Conservation (phyloP, 2,888 invertebrate species). For the Argyresthia goedartella region DNA sequence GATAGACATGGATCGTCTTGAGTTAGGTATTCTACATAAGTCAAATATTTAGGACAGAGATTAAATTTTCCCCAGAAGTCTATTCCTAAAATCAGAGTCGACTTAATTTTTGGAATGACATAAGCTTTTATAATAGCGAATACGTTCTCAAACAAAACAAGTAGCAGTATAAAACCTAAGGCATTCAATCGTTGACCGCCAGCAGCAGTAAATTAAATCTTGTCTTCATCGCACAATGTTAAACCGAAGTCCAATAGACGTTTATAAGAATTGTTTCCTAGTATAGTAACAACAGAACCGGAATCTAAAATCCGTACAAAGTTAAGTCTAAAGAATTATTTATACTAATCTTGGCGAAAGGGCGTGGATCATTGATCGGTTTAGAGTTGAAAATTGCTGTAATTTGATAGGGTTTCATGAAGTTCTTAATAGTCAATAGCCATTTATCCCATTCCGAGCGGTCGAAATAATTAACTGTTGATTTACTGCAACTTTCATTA, state of each 20-base stretch:
- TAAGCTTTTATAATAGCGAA: slow-evolving; percentile 10
- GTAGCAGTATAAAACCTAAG: slow-evolving; percentile 8
- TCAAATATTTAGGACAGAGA: slow-evolving; percentile 8
- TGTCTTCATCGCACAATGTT: background rate
- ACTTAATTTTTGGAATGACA: slow-evolving; percentile 10
- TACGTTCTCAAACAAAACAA: slow-evolving; percentile 9
- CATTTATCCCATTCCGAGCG: background rate
- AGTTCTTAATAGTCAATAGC: background rate
- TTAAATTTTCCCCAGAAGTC: slow-evolving; percentile 14
- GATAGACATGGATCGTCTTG: background rate
- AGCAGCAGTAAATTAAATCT: slow-evolving; percentile 2
- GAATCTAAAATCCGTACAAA: slow-evolving; percentile 1
- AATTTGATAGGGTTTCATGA: background rate
- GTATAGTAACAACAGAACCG: background rate
- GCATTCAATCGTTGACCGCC: slow-evolving; percentile 7
- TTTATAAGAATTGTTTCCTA: background rate
- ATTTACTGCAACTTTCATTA: background rate
- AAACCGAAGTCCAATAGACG: background rate
- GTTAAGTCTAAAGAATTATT: background rate
- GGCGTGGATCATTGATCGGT: background rate
- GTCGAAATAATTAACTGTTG: background rate
- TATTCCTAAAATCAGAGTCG: slow-evolving; percentile 12
- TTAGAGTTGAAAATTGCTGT: background rate
- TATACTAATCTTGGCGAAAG: background rate
- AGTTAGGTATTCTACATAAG: background rate